Evolutionary conservation across 2,888 invertebrate genomes (phyloP).

Genomic region (Hydraecia micacea): DNA sequence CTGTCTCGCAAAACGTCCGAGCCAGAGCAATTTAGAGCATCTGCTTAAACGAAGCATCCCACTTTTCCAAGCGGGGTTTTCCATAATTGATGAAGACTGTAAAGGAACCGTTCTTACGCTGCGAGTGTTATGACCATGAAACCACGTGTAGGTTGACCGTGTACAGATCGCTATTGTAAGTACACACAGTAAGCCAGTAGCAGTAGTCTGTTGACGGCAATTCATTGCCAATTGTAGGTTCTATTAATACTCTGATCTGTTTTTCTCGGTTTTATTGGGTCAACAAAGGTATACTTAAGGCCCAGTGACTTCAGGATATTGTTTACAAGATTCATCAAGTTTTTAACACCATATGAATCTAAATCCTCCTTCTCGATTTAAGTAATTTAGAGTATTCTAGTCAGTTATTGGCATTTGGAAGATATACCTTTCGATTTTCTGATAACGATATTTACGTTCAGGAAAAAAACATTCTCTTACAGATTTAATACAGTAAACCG

Average conservation of each 20-base stretch:
- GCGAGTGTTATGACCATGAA: constrained; percentile 33
- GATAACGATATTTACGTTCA: not conserved
- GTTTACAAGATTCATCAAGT: not conserved
- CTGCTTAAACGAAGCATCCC: not conserved
- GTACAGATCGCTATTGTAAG: constrained; percentile 22
- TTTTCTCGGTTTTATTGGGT: constrained; percentile 1
- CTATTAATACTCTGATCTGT: constrained; percentile 5
- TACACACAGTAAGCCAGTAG: constrained; percentile 13
- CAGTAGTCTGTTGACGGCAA: constrained; percentile 11
- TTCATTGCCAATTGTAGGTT: constrained; percentile 18
- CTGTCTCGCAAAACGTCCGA: not conserved
- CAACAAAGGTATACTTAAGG: not conserved
- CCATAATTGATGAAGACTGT: constrained; percentile 44
- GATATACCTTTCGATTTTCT: not conserved
- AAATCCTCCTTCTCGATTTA: no score
- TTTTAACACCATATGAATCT: not conserved
- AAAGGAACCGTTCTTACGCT: constrained; percentile 35
- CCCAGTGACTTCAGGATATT: not conserved
- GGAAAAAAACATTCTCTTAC: not conserved
- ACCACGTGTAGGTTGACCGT: constrained; percentile 41
- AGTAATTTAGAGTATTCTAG: no score
- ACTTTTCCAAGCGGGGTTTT: constrained; percentile 28
- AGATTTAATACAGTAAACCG: no score
- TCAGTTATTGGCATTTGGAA: not conserved
- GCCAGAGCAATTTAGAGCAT: not conserved